Base-by-base conservation (phyloP, 2,113 vertebrate species). In the Eretmochelys imbricata region DNA sequence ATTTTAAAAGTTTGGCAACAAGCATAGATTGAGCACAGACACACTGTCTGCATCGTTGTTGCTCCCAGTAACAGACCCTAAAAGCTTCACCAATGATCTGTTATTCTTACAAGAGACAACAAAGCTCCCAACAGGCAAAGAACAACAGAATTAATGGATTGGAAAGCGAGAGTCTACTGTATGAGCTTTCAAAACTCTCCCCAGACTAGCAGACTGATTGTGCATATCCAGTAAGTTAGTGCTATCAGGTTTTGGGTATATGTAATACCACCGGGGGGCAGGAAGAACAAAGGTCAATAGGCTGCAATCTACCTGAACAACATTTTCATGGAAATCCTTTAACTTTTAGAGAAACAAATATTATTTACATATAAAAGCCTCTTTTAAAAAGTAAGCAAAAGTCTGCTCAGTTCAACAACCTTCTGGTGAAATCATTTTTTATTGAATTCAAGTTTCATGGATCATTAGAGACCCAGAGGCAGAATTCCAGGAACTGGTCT, bases 371-470 rank as follows among this genome's bases (percentile, higher is more conserved):
- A 97, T 96, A 88, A 97, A 96, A 96, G 83, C 55, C 38, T 38
- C 96, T 84, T 19, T 88, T 65, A 94, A 94, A 81, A 95, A 89
- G 96, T 92, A 98, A 97, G 95, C 96, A 97, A 82, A 96, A 96
- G 95, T 97, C 22, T 0, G 48, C 92, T 94, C 96, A 95, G 96
- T 96, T 98, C 95, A 97, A 93, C 75, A 87, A 31, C 95, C 96
- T 97, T 98, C 97, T 65, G 27, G 97, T 97, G 97, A 98, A 98
- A 98, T 98, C 96, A 98, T 98, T 98, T 98, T 98, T 98, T 98
- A 98, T 98, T 98, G 98, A 98, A 98, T 98, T 98, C 96, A 97
- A 89, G 96, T 98, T 98, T 98, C 98, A 98, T 97, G 98, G 98
- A 97, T 98, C 98, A 98, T 98, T 98, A 98, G 95, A 97, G 94